Base-by-base conservation (phyloP, 2,888 invertebrate species). In the Ochropacha duplaris region DNA sequence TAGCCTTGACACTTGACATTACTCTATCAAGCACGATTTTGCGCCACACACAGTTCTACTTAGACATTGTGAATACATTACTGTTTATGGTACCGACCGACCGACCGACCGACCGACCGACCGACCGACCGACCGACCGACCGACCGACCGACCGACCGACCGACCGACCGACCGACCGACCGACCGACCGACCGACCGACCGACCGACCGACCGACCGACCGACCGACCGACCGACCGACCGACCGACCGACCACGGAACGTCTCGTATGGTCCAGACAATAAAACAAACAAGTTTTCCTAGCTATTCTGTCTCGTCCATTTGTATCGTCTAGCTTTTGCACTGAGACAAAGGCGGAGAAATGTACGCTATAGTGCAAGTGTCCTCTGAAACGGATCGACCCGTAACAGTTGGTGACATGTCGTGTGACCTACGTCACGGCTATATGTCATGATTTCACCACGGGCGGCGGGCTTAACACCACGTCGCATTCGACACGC, bases 1-100 rank as follows among this genome's bases (percentile, higher is more conserved):
- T 78, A 76, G 62, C 81, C 81, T 81, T 82, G 81, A 81, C 81
- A 74, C 67, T 72, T 80, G 81, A 81, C 82, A 80, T 79, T 77
- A 74, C 65, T 72, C 71, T 72, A 72, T 74, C 74, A 72, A 57
- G 66, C 69, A 65, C 66, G 74, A 71, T 67, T 69, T 59, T 59
- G 60, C 65, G 57, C 54, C 57, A 22, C 49, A 24, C 55, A 56
- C 58, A 56, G 39, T 31, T 31, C 61, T 57, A 59, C 62, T 58
- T 59, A 60, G 57, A 39, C 56, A 50, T 52, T 31, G 36, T 58
- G 54, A 52, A 52, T 22, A 31, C 22, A 52, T 52, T 52, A 31
- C 31, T 31, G 9, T 31, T 31, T 34, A 31, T 31, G 31, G 4
- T 19, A 22, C 52, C 52, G 31, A 22, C 51, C n/a, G n/a, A n/a